These are phyloP conservation scores for Aphidoletes aphidimyza DNA, from an alignment of 2,888 invertebrate genomes.

Conservation along the genomic window DNA sequence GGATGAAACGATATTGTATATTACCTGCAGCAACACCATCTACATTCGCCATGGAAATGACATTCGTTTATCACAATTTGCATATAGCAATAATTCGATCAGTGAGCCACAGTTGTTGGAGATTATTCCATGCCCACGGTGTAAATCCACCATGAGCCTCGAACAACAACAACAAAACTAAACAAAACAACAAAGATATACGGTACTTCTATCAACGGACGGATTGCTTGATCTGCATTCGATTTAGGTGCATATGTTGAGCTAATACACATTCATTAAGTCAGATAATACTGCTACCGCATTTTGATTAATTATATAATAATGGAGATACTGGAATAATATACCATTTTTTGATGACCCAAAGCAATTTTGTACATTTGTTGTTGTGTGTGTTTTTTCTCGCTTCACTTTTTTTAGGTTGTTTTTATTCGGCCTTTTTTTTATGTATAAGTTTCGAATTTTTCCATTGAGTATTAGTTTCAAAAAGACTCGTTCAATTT, in stretches of 20 bases:
- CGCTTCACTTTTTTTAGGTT: background rate
- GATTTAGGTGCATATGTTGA: background rate
- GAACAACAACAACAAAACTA: no score
- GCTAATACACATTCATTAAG: background rate
- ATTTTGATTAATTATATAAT: constrained; percentile 48
- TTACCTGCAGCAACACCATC: background rate
- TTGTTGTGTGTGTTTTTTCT: background rate
- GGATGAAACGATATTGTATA: background rate
- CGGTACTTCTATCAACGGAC: no score
- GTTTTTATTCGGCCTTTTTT: background rate
- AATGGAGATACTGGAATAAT: constrained; percentile 1
- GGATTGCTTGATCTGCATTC: no score
- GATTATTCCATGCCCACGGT: no score
- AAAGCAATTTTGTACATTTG: constrained; percentile 7
- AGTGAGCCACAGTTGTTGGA: no score
- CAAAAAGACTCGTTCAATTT: background rate
- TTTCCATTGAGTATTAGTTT: background rate
- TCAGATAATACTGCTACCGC: background rate
- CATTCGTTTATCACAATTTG: background rate
- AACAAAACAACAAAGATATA: no score
- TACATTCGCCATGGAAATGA: background rate
- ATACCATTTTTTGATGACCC: constrained; percentile 5
- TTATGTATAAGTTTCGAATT: no score
- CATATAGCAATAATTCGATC: no score
- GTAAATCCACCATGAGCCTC: no score